These are phyloP conservation scores for Arenicola marina DNA, from an alignment of 2,888 invertebrate genomes.

Conservation along the genomic window DNA sequence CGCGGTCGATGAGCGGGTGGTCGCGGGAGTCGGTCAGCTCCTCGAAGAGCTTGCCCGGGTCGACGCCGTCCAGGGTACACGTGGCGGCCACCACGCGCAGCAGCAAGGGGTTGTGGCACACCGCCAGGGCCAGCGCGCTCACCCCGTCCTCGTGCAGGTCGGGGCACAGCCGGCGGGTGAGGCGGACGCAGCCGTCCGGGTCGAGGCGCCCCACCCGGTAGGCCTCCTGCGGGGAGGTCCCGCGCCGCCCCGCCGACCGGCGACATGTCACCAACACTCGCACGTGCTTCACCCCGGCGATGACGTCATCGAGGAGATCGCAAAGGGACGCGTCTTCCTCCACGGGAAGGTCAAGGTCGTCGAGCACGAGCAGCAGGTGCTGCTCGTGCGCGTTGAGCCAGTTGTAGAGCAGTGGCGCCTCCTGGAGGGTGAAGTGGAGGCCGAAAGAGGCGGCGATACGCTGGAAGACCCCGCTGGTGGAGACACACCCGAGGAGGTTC, in stretches of 20 bases:
- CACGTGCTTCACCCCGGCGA: slow-evolving; percentile 18
- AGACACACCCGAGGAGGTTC: slow-evolving; percentile 16
- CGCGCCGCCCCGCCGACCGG: slow-evolving; percentile 12
- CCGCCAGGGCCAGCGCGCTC: slow-evolving; percentile 12
- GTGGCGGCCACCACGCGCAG: slow-evolving; percentile 19
- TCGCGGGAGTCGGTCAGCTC: slow-evolving; percentile 5
- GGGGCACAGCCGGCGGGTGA: slow-evolving; percentile 21
- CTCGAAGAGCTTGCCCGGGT: slow-evolving; percentile 18
- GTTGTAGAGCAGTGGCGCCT: slow-evolving; percentile 19
- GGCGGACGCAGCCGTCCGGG: slow-evolving; percentile 10
- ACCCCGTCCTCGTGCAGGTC: slow-evolving; percentile 29
- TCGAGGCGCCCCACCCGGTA: slow-evolving; percentile 21
- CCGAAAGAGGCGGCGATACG: slow-evolving; percentile 16
- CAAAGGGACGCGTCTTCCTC: slow-evolving; percentile 16
- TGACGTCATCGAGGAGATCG: slow-evolving; percentile 16
- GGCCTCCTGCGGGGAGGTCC: not conserved
- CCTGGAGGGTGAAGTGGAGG: slow-evolving; percentile 17
- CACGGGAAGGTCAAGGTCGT: slow-evolving; percentile 26
- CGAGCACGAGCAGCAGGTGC: slow-evolving; percentile 26
- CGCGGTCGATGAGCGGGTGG: not conserved
- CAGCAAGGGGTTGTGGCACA: slow-evolving; percentile 17
- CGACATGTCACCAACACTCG: slow-evolving; percentile 21
- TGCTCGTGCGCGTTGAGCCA: slow-evolving; percentile 30
- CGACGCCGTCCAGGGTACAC: slow-evolving; percentile 16
- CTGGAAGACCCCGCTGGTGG: slow-evolving; percentile 9